A percentile compares a stretch with the other conserved stretches of the same genome.
These are phyloP conservation scores for Diarsia mendica DNA, from an alignment of 2,888 invertebrate species.

Conservation along the genomic window DNA sequence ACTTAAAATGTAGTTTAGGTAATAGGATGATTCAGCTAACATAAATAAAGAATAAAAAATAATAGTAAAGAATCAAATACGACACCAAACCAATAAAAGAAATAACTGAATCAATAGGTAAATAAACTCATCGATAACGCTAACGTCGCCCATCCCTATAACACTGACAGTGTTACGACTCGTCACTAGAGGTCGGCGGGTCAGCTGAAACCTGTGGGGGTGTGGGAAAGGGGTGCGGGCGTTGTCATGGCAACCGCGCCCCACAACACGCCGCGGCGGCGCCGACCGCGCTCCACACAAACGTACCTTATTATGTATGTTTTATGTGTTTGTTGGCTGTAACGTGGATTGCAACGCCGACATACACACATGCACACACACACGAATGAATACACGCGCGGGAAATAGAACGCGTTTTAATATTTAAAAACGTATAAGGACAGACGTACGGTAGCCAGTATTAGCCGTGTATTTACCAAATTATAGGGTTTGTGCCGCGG, in stretches of 20 bases:
- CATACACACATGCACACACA: conserved; percentile 57
- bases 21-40: not conserved
- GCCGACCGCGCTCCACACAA: conserved; percentile 81
- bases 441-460: conserved; percentile 56
- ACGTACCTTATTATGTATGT: conserved; percentile 79
- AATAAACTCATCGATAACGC: conserved; percentile 42
- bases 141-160: conserved; percentile 70
- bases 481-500: conserved; percentile 52
- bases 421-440: conserved; percentile 80
- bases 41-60: not conserved
- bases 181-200: conserved; percentile 87
- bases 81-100: not conserved
- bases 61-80: not conserved
- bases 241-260: conserved; percentile 85
- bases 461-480: conserved; percentile 60
- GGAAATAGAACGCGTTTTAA: conserved; percentile 82
- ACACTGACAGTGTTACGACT: conserved; percentile 83
- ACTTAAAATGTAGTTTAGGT: too few species aligned
- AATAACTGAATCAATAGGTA: conserved; percentile 12
- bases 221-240: conserved; percentile 73
- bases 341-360: conserved; percentile 78
- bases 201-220: conserved; percentile 81
- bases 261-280: conserved; percentile 89
- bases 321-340: conserved; percentile 84
- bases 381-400: conserved; percentile 72